Base-by-base conservation (phyloP, 2,888 invertebrate species). In the Candidula unifasciata region DNA sequence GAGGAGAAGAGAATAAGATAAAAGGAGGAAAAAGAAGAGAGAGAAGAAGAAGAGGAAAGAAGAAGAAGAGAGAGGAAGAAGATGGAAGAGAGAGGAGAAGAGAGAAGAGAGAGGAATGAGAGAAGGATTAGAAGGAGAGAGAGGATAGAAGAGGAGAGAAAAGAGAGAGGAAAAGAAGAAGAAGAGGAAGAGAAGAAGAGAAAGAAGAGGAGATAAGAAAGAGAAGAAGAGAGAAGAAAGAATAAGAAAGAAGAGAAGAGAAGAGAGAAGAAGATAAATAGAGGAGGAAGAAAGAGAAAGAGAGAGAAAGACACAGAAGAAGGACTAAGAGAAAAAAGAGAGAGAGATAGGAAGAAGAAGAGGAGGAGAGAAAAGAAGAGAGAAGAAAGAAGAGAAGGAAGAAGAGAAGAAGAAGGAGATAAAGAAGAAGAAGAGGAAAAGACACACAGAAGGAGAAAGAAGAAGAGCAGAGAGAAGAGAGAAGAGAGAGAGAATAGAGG, bases 401-500 rank as follows among this genome's bases (percentile, higher is more conserved):
- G 54, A 30, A 77, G 52, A 44, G 64, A 80, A 44, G 73, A 18
- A 54, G 30, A 54, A 16, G n/a, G 21, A 33, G 21, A 54, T 16
- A 24, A 10, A 27, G 27, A n/a, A 27, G 27, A 18, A n/a, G 27
- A n/a, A n/a, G n/a, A n/a, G n/a, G n/a, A n/a, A n/a, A n/a, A 16
- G 30, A 69, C 30, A 69, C 6, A 69, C 30, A 69, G 35, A 69
- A 18, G 27, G 35, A 69, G 30, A 69, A 21, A 69, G 35, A 69
- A 30, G 27, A 8, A 69, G 69, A 69, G 27, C n/a, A 69, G 69
- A 69, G 27, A 33, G 69, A 69, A 69, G 69, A 69, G 57, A 77
- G 52, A 57, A 52, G 33, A 54, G 77, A 77, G 54, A 77, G 52
- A 44, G 64, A 80, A 44, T n/a, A 78, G n/a, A 54, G 30, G 30